Evolutionary conservation across 1,140 invertebrate genomes (phyloP), one percentile per base, ranked within the genome.

Genomic region (Panulirus ornatus): DNA sequence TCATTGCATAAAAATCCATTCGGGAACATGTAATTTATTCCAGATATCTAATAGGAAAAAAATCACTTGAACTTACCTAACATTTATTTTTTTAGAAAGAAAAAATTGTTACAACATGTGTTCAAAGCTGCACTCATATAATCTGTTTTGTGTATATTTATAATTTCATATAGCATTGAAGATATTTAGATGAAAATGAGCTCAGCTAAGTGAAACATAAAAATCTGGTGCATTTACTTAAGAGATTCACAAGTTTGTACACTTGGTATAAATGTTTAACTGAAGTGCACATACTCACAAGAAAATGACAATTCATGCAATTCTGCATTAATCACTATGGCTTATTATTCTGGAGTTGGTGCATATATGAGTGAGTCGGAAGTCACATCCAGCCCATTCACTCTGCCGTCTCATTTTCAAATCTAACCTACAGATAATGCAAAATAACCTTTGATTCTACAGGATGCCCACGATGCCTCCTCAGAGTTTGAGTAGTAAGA

Each of bases 31-130:
- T n/a, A n/a, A n/a, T n/a, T n/a, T n/a, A n/a, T n/a, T n/a, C n/a
- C n/a, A n/a, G n/a, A n/a, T n/a, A n/a, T n/a, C n/a, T n/a, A n/a
- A n/a, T 66, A 27, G 34, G 34, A 66, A 40, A 76, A 40, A 76
- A 38, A 40, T n/a, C 27, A 76, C 9, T 19, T 16, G 40, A 82
- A 82, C 79, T 82, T 82, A 82, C 51, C 79, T 82, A 82, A 82
- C 79, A 82, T 82, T 82, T 82, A 82, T 82, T 82, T 82, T 82
- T 58, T 34, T 76, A 22, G 34, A 82, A 82, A 82, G 27, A 51
- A 58, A 82, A 82, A 76, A n/a, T n/a, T 42, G 27, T 40, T 40
- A 76, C 38, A 22, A 82, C 27, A 51, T 58, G 42, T 82, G 14
- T 82, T 82, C 19, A 82, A 82, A 82, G 79, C 79, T 82, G 79